Evolutionary conservation across 1,140 invertebrate genomes (phyloP).

Genomic region (Colletes gigas): DNA sequence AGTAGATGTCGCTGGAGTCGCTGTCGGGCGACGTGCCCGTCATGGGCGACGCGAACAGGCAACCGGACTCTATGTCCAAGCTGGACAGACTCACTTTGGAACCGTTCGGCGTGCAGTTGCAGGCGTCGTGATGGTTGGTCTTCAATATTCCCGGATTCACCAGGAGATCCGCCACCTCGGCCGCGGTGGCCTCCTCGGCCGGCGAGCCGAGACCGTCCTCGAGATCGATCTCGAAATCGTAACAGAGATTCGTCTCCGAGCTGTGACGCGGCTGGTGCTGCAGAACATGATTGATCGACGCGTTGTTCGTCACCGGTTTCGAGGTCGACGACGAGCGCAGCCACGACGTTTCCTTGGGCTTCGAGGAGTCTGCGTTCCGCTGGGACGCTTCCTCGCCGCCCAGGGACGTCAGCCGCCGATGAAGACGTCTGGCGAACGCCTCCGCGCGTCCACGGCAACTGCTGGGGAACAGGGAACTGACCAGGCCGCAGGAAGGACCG

Average conservation of each 20-base stretch:
- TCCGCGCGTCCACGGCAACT: constrained; percentile 90
- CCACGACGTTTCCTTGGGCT: constrained; percentile 68
- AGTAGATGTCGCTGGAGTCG: constrained; percentile 82
- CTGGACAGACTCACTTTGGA: constrained; percentile 71
- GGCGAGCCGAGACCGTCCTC: constrained; percentile 84
- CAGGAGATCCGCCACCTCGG: constrained; percentile 66
- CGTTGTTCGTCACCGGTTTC: constrained; percentile 37
- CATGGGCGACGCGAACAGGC: constrained; percentile 75
- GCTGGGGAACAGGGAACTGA: constrained; percentile 83
- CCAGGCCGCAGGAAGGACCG: constrained; percentile 79
- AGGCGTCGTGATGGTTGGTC: constrained; percentile 59
- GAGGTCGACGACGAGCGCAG: constrained; percentile 59
- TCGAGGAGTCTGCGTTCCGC: constrained; percentile 43
- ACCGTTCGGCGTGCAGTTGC: constrained; percentile 64
- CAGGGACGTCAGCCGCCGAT: constrained; percentile 86
- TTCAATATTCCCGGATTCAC: constrained; percentile 61
- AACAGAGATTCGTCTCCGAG: constrained; percentile 80
- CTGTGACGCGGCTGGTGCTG: constrained; percentile 79
- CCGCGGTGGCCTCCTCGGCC: constrained; percentile 82
- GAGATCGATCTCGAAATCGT: constrained; percentile 84
- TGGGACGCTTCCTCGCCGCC: constrained; percentile 78
- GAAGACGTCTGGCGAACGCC: constrained; percentile 88
- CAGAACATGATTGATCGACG: constrained; percentile 70
- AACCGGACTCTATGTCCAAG: constrained; percentile 80
- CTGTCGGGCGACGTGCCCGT: constrained; percentile 71